These are phyloP conservation scores for Julus scanicus DNA, from an alignment of 2,888 invertebrate genomes.

Conservation along the genomic window DNA sequence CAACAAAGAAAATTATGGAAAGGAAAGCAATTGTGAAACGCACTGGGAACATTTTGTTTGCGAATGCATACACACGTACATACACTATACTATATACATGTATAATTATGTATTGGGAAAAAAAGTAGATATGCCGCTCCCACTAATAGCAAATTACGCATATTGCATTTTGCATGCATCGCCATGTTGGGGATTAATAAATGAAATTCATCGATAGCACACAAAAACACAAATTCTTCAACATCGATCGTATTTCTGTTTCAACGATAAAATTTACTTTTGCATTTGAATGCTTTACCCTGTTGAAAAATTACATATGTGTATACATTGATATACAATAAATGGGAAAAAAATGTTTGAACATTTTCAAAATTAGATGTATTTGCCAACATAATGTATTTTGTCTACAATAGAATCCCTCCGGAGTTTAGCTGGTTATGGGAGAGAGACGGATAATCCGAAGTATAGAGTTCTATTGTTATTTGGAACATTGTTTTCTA, in stretches of 20 bases:
- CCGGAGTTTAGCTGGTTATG: too few relatives aligned
- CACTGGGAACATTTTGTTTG: neutral
- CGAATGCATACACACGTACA: neutral
- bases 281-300: neutral
- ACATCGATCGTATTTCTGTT: neutral
- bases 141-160: neutral
- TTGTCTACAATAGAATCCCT: too few relatives aligned
- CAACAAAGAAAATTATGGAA: constrained; percentile 7
- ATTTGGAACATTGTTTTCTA: too few relatives aligned
- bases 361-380: too few relatives aligned
- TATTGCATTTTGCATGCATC: neutral
- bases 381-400: too few relatives aligned
- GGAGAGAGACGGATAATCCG: too few relatives aligned
- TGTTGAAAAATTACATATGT: too few relatives aligned
- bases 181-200: neutral
- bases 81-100: neutral
- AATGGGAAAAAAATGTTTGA: too few relatives aligned
- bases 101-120: neutral
- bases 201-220: neutral
- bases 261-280: neutral
- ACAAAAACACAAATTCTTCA: neutral
- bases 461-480: too few relatives aligned
- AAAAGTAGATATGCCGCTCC: neutral
- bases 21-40: neutral
- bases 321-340: neutral